These are phyloP conservation scores for Ctenochaetus hawaiiensis DNA, from an alignment of 2,797 vertebrate species.

Conservation along the genomic window DNA sequence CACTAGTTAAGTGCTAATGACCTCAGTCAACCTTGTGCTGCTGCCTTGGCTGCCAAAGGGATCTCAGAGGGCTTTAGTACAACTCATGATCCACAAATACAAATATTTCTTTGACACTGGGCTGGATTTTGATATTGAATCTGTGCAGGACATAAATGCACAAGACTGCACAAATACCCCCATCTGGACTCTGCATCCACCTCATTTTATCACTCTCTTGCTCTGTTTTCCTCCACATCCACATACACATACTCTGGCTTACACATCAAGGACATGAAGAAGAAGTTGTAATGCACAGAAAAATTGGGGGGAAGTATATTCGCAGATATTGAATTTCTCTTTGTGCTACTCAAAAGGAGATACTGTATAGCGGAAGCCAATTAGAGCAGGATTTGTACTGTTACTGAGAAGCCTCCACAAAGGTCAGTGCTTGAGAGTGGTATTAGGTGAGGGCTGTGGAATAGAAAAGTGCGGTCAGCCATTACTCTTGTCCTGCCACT, in stretches of 20 bases:
- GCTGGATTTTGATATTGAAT: conserved; percentile 19
- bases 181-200: background rate
- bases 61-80: background rate
- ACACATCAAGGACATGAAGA: background rate
- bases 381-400: conserved; percentile 69
- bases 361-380: conserved; percentile 57
- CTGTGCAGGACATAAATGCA: conserved; percentile 27
- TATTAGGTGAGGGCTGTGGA: conserved; percentile 58
- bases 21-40: conserved; percentile 14
- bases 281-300: conserved; percentile 16
- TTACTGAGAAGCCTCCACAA: conserved; percentile 53
- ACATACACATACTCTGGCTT: background rate
- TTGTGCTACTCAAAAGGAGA: conserved; percentile 37
- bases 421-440: conserved; percentile 76
- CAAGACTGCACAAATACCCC: conserved; percentile 1
- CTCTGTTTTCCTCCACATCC: conserved; percentile 19
- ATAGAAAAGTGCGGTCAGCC: conserved; percentile 61
- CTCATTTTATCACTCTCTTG: conserved; percentile 26
- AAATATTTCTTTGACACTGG: conserved; percentile 23
- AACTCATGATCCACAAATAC: conserved; percentile 4
- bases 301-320: conserved; percentile 6
- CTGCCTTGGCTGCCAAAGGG: background rate
- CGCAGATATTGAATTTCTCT: conserved; percentile 36
- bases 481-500: conserved; percentile 69
- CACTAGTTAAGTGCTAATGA: conserved; percentile 43